Evolutionary conservation across 2,113 vertebrate genomes (phyloP), one percentile per base, ranked within the genome.

Genomic region (Eurypyga helias): DNA sequence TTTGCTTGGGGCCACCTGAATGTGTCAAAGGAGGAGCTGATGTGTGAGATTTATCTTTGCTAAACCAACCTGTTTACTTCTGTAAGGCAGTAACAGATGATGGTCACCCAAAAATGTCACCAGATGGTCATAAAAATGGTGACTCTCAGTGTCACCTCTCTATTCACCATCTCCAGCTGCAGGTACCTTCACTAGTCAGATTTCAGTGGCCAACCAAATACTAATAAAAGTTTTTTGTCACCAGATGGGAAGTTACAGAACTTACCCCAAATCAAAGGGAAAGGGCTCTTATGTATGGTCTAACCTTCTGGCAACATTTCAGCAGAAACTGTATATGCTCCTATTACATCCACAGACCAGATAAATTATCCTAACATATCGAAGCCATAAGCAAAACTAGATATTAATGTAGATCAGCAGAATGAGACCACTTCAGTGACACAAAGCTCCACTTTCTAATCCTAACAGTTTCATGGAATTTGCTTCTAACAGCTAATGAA

Each of bases 311-410:
- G 48, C 38, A 41, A 9, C 0, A 9, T 17, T 55, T 48, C 73
- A 84, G 57, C 31, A 72, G 46, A 46, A 60, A 14, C 46, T 61
- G 23, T 8, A 3, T 2, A 13, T 20, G 80, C 87, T 83, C 62
- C 55, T 34, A 18, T 16, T 46, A 12, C 4, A 62, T 1, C 64
- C 77, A 61, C n/a, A 17, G 46, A 11, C 38, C 0, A 1, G 43
- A 41, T 8, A 34, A 71, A 87, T 34, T 10, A 64, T 13, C 69
- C 38, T 23, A 70, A 31, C 17, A 1, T 4, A 36, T 3, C 66
- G 48, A 64, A 45, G 11, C 75, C 9, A 0, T 77, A 10, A 86
- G 79, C 54, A 45, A 77, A 85, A 81, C 5, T 16, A 81, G 73
- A 75, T 28, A 69, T 75, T 41, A 19, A 12, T 31, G 26, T 2